Conservation (phyloP, 2,888 invertebrate genomes). For the Fragum fragum region DNA sequence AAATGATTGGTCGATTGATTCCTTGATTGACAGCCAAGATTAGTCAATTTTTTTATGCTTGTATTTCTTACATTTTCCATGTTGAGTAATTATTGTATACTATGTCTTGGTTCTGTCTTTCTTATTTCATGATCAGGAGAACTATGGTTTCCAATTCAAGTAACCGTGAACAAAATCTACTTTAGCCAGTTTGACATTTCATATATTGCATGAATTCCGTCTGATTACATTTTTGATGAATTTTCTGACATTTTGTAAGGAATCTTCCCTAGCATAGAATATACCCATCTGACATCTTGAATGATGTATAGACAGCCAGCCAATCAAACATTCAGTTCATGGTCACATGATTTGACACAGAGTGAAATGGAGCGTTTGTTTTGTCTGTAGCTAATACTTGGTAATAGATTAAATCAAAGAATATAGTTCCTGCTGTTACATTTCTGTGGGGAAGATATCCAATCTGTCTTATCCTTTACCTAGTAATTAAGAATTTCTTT, state of each 20-base stretch:
- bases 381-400: neutral
- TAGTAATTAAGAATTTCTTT: neutral
- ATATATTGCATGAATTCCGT: conserved; percentile 25
- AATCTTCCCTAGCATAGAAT: neutral
- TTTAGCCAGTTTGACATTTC: conserved; percentile 13
- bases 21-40: too few species aligned
- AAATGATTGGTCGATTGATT: too few species aligned
- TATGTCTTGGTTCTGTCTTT: neutral
- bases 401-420: conserved; percentile 4
- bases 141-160: neutral
- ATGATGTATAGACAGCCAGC: conserved; percentile 1
- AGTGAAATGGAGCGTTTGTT: conserved; percentile 17
- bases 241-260: conserved; percentile 26
- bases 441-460: neutral
- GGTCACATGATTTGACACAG: conserved; percentile 21
- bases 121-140: neutral
- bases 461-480: neutral
- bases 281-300: conserved; percentile 19
- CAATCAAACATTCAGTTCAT: conserved; percentile 13
- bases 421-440: neutral
- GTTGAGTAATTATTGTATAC: too few species aligned
- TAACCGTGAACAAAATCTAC: neutral
- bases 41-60: too few species aligned
- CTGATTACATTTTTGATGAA: conserved; percentile 28
- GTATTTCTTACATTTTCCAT: too few species aligned